These are phyloP conservation scores for Synanthedon andrenaeformis DNA, from an alignment of 2,888 invertebrate species.

Conservation along the genomic window DNA sequence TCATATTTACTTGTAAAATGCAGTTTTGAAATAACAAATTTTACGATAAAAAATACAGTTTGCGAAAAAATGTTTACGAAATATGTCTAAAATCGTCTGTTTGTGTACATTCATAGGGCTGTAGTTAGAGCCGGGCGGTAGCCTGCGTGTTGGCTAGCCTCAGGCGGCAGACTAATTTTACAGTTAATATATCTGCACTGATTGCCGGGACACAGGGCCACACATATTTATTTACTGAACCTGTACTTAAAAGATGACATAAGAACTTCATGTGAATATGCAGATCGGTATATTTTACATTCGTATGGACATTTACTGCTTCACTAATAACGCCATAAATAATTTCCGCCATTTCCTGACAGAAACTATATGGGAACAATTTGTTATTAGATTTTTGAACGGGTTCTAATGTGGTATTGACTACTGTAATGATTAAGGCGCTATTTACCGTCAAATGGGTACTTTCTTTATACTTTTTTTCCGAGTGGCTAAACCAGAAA, in stretches of 20 bases:
- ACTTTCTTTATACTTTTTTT: no score
- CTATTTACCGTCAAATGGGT: no score
- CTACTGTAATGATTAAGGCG: no score
- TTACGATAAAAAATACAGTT: no score
- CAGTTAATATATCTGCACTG: slow-evolving; percentile 59
- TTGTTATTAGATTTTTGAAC: no score
- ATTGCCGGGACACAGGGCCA: slow-evolving; percentile 45
- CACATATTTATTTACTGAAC: slow-evolving; percentile 42
- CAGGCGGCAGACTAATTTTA: slow-evolving; percentile 49
- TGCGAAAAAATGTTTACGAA: no score
- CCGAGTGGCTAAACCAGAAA: no score
- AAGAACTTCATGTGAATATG: slow-evolving; percentile 23
- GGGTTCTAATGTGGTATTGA: no score
- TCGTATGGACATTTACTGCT: slow-evolving; percentile 15
- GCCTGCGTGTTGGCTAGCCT: slow-evolving; percentile 9
- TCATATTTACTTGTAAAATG: no score
- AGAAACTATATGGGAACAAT: neutral
- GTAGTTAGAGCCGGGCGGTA: slow-evolving; percentile 9
- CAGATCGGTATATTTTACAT: slow-evolving; percentile 4
- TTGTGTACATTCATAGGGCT: no score
- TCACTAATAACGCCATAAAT: neutral
- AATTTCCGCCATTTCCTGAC: neutral
- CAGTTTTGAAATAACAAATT: no score
- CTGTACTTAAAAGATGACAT: slow-evolving; percentile 26
- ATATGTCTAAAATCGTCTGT: no score